Conservation (phyloP, 2,888 invertebrate genomes). For the Neoitamus cyanurus region DNA sequence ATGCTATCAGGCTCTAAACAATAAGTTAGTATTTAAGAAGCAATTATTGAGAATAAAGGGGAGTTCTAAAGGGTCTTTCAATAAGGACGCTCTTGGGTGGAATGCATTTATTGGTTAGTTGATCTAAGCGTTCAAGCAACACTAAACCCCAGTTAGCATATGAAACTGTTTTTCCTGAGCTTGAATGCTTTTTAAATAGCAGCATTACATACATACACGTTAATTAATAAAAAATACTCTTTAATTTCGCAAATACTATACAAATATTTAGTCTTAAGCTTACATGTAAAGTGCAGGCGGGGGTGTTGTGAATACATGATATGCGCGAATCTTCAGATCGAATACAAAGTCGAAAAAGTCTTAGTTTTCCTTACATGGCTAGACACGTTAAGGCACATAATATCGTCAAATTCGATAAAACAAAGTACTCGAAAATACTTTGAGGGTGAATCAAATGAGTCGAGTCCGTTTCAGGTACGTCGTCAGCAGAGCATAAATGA, state of each 20-base stretch:
- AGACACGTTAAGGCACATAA: slow-evolving; percentile 18
- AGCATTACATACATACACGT: too few relatives aligned
- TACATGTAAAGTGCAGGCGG: background rate
- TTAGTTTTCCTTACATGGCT: slow-evolving; percentile 1
- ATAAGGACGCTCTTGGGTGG: too few relatives aligned
- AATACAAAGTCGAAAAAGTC: background rate
- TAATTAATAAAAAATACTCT: slow-evolving; percentile 20
- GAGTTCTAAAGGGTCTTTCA: too few relatives aligned
- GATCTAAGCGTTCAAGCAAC: too few relatives aligned
- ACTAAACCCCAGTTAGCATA: too few relatives aligned
- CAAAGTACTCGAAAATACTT: background rate
- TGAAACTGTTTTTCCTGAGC: too few relatives aligned
- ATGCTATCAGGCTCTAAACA: too few relatives aligned
- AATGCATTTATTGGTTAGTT: too few relatives aligned
- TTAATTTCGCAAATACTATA: slow-evolving; percentile 35
- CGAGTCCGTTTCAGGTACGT: slow-evolving; percentile 88
- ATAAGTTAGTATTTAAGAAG: too few relatives aligned
- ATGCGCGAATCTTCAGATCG: slow-evolving; percentile 1
- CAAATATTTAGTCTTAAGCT: slow-evolving; percentile 26
- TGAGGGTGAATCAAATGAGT: slow-evolving; percentile 72
- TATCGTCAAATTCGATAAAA: slow-evolving; percentile 12
- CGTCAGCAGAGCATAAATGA: slow-evolving; percentile 85
- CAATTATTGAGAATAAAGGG: too few relatives aligned
- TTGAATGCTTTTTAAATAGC: too few relatives aligned
- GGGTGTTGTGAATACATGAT: slow-evolving; percentile 18